Conservation (phyloP, 1,140 invertebrate genomes). For the Trichonephila clavipes region DNA sequence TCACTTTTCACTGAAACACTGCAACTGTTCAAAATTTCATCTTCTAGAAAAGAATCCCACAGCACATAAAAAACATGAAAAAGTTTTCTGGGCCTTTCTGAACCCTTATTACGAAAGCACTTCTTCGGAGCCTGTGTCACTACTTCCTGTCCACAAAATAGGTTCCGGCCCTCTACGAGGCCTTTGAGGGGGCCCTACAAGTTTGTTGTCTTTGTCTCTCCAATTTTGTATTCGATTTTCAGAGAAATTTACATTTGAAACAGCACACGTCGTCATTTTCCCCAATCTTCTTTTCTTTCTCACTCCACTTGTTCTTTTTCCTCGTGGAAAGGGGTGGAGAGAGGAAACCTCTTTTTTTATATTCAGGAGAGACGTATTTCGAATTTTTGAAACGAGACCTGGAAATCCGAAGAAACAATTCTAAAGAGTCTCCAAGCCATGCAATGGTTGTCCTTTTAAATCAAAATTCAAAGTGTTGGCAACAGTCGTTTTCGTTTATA, state of each 20-base stretch:
- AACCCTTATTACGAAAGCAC: background rate
- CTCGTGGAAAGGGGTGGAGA: background rate
- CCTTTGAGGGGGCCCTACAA: background rate
- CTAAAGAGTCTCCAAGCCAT: background rate
- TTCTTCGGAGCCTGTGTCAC: background rate
- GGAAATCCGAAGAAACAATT: background rate
- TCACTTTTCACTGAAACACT: background rate
- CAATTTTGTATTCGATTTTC: conserved; percentile 21
- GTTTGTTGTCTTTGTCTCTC: conserved; percentile 12
- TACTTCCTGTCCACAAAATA: conserved; percentile 28
- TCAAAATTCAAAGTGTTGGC: too few relatives aligned
- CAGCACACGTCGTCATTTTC: conserved; percentile 19
- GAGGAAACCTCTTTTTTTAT: background rate
- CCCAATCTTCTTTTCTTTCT: background rate
- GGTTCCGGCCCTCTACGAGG: background rate
- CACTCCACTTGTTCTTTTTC: background rate
- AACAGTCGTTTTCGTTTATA: too few relatives aligned
- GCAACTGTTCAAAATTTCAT: background rate
- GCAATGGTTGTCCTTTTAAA: too few relatives aligned
- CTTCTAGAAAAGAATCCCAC: background rate
- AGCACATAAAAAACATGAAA: background rate
- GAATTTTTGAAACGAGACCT: background rate
- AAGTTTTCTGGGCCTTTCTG: background rate
- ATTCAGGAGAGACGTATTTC: conserved; percentile 6
- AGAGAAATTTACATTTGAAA: conserved; percentile 34